Base-by-base conservation (phyloP, 64 coral and sea anemone species). In the Montipora foliosa region DNA sequence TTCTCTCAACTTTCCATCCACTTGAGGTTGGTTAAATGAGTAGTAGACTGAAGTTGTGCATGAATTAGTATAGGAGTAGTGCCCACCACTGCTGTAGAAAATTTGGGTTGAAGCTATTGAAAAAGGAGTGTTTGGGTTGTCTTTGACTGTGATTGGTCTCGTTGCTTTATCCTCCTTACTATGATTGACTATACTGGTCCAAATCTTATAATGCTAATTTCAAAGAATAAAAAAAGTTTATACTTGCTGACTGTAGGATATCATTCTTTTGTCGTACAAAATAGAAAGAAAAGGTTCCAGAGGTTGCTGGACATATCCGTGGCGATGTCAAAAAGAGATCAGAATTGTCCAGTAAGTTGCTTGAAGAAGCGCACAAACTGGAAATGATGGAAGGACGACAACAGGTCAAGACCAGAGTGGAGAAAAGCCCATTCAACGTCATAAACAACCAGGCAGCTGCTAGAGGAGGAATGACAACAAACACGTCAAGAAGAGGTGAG, bases 251-350 rank as follows among this genome's bases (percentile, higher is more conserved):
- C 37, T 37, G 37, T 37, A 12, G 61, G 61, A 64, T 14, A 37
- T 64, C 14, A 79, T 79, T 4, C 15, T 3, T 79, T 79, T 53
- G 16, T 48, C 11, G 3, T 37, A 2, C 8, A 6, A 79, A 37
- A 17, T 25, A 99, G 98, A 99, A 99, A 94, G 92, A 94, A 8
- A 99, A 99, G 51, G 71, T 44, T 22, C 95, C 98, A 71, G 84
- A 69, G 8, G 74, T 82, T 48, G 92, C 92, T 21, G 85, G 92
- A 52, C 90, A 87, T 67, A 83, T 96, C 48, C 91, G 95, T 66
- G 62, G 81, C 71, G 90, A 87, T 76, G 90, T 93, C 37, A 92
- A 96, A 81, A 99, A 99, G 76, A 89, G 98, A 4, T 99, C 98
- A 46, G 98, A 99, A 87, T 72, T 99, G 29, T 89, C 98, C 19